Evolutionary conservation across 2,797 vertebrate species (phyloP).

Genomic region (Selene dorsalis): DNA sequence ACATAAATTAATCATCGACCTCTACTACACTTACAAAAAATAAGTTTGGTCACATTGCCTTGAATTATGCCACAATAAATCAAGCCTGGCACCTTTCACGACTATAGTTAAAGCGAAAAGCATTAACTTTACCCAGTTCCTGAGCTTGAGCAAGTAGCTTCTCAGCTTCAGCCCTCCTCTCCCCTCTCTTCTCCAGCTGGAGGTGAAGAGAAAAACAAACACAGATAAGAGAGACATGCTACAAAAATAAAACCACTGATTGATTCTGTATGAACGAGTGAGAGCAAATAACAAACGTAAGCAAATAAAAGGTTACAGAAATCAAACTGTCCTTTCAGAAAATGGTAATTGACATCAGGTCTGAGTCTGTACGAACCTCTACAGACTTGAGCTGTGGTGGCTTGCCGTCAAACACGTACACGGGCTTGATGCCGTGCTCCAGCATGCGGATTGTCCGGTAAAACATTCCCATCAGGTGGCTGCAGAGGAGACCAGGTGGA

Average conservation of each 20-base stretch:
- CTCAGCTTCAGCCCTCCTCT: constrained; percentile 93
- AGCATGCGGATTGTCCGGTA: constrained; percentile 98
- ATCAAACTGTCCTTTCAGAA: no score
- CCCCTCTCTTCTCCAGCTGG: constrained; percentile 89
- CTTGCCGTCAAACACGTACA: constrained; percentile 97
- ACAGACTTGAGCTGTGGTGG: constrained; percentile 93
- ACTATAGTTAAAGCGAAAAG: constrained; percentile 4
- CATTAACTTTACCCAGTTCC: constrained; percentile 83
- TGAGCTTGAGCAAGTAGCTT: constrained; percentile 92
- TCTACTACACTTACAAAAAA: not conserved
- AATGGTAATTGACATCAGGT: not conserved
- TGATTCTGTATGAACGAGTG: not conserved
- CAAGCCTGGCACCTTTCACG: not conserved
- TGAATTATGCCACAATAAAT: not conserved
- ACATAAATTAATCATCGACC: not conserved
- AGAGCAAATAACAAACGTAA: not conserved
- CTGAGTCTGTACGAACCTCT: constrained; percentile 82
- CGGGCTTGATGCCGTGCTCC: constrained; percentile 95
- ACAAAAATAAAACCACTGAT: not conserved
- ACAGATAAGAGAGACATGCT: not conserved
- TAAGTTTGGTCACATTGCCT: not conserved
- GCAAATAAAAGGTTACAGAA: no score
- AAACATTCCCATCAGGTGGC: constrained; percentile 99
- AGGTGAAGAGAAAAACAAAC: constrained; percentile 1
- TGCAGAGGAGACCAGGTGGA: constrained; percentile 39